Evolutionary conservation across 2,888 invertebrate genomes (phyloP).

Genomic region (Eilema depressum): DNA sequence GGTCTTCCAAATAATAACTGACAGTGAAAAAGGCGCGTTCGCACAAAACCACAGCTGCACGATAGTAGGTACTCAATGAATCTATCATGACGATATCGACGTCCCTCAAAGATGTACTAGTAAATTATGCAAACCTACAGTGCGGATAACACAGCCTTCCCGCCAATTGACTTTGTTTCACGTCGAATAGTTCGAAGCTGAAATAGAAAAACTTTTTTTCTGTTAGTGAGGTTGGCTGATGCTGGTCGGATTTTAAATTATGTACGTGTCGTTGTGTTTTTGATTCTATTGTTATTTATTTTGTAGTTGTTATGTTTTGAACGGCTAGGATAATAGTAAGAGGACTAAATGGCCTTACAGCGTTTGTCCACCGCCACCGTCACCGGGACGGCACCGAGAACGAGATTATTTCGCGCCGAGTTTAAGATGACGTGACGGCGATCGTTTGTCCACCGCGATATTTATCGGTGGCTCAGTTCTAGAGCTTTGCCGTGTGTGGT

Average conservation of each 20-base stretch:
- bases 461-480: too few species aligned
- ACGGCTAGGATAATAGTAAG: too few species aligned
- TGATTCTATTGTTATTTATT: not conserved
- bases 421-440: too few species aligned
- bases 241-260: not conserved
- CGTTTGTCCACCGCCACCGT: too few species aligned
- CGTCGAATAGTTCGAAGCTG: slow-evolving; percentile 9
- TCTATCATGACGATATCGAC: not conserved
- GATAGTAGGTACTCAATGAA: not conserved
- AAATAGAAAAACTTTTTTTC: slow-evolving; percentile 12
- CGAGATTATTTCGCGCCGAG: too few species aligned
- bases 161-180: slow-evolving; percentile 6
- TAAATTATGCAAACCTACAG: slow-evolving; percentile 11
- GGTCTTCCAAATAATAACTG: not conserved
- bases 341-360: too few species aligned
- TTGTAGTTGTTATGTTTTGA: not conserved
- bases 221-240: not conserved
- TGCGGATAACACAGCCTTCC: slow-evolving; percentile 7
- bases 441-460: too few species aligned
- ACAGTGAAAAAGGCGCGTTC: not conserved
- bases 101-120: slow-evolving; percentile 3
- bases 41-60: not conserved
- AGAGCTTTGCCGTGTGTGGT: too few species aligned
- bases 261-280: not conserved
- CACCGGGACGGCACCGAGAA: too few species aligned